phyloP scores from a whole-genome alignment of 2,888 invertebrate genomes.

The Agonopterix heracliana region DNA sequence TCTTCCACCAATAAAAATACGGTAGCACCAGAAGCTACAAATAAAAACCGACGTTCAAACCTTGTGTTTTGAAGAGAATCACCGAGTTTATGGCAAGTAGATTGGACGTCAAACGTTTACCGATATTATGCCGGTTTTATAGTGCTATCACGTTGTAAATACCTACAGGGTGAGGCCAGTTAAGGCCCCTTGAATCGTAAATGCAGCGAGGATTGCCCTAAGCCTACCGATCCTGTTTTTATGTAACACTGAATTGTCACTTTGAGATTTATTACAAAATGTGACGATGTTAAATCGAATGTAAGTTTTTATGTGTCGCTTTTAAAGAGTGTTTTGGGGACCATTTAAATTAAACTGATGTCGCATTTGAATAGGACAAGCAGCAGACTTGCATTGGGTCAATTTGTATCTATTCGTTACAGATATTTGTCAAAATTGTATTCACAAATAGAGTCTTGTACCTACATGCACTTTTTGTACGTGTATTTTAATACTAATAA shows the following conservation, averaged over 20 bases:
- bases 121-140: slow-evolving; percentile 60
- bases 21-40: background rate
- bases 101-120: slow-evolving; percentile 63
- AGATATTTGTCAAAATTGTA: too few species aligned
- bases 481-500: too few species aligned
- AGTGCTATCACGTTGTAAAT: slow-evolving; percentile 52
- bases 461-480: too few species aligned
- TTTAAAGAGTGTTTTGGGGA: too few species aligned
- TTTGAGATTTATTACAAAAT: slow-evolving; percentile 45
- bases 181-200: slow-evolving; percentile 62
- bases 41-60: slow-evolving; percentile 19
- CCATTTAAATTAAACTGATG: too few species aligned
- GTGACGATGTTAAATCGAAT: slow-evolving; percentile 44
- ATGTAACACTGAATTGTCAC: slow-evolving; percentile 55
- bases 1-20: background rate
- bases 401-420: too few species aligned
- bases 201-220: slow-evolving; percentile 49
- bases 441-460: too few species aligned
- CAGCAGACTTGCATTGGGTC: too few species aligned
- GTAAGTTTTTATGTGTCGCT: slow-evolving; percentile 21
- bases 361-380: too few species aligned
- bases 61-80: slow-evolving; percentile 11
- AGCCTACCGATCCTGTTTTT: slow-evolving; percentile 61
- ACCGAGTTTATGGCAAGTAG: slow-evolving; percentile 32
- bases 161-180: slow-evolving; percentile 38